Evolutionary conservation across 2,797 vertebrate genomes (phyloP), one percentile per base, ranked within the genome.

Genomic region (Microcaecilia unicolor): DNA sequence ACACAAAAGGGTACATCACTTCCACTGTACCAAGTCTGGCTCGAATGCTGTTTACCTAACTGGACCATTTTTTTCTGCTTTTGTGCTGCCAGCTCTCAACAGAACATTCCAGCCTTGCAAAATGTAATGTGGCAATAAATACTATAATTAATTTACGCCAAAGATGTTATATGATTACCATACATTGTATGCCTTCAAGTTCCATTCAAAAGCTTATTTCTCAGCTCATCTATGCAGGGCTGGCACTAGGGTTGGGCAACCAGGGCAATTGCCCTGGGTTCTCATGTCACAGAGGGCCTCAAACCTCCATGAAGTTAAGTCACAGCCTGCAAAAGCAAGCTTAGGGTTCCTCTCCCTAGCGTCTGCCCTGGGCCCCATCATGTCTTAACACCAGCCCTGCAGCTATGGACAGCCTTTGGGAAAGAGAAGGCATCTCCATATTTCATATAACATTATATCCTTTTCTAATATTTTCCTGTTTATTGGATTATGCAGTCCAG

Each of bases 401-500:
- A 76, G 67, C 67, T 59, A 55, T 19, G 44, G 58, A 59, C 51
- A 58, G 50, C 45, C 46, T 34, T 42, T 59, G 39, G 74, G 67
- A 67, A 64, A 62, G 75, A 58, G 61, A 68, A 69, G 45, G 67
- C 58, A 63, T 81, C 82, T 81, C 79, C 78, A 78, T 80, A 80
- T 80, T 79, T 78, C 74, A 66, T 70, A 72, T 74, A 74, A 81
- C 81, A 81, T 75, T 79, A 73, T 83, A 81, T 73, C 67, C 72
- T 70, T 68, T 64, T 76, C 74, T 67, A 72, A 76, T 72, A 74
- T 70, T 68, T 73, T 70, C 65, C 65, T 76, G 61, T 55, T 81
- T 83, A 86, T 80, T 83, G 74, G 76, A 82, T 83, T 77, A 79
- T 65, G 68, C 65, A 67, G 77, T 68, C 79, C 56, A 83, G 78